Percentiles rank a stretch among this genome's conserved stretches.
Conservation (phyloP, 1,140 invertebrate species). For the Lasioglossum albipes region DNA sequence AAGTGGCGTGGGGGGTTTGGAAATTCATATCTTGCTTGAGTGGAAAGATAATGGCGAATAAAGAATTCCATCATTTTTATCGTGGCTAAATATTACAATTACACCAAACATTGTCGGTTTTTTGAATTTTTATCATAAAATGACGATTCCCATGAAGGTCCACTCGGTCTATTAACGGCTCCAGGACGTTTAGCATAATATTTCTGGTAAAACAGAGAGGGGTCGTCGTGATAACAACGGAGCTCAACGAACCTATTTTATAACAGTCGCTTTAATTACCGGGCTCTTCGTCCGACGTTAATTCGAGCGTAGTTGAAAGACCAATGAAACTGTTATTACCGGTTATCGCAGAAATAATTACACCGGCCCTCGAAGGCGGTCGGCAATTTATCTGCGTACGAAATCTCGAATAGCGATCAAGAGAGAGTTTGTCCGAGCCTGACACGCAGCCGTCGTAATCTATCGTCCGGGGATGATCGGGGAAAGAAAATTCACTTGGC, state of each 20-base stretch:
- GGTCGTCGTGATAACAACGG: background rate
- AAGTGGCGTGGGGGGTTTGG: no score
- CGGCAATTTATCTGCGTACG: slow-evolving; percentile 28
- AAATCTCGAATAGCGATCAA: slow-evolving; percentile 19
- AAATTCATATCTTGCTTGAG: no score
- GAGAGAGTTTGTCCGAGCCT: no score
- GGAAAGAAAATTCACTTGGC: no score
- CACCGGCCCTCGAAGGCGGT: background rate
- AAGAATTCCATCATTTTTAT: no score
- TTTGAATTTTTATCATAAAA: no score
- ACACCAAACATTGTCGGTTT: no score
- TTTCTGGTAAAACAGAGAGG: background rate
- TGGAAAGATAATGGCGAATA: no score
- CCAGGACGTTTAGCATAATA: background rate
- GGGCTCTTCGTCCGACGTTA: slow-evolving; percentile 16
- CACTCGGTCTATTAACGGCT: no score
- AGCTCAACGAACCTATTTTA: background rate
- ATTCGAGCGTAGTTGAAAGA: background rate
- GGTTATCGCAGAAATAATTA: slow-evolving; percentile 37
- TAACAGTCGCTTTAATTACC: background rate
- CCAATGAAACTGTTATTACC: slow-evolving; percentile 28
- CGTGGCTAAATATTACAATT: no score
- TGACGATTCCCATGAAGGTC: no score
- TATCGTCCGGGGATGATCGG: background rate
- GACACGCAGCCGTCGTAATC: background rate